Evolutionary conservation across 2,113 vertebrate genomes (phyloP).

Genomic region (Istiophorus platypterus): DNA sequence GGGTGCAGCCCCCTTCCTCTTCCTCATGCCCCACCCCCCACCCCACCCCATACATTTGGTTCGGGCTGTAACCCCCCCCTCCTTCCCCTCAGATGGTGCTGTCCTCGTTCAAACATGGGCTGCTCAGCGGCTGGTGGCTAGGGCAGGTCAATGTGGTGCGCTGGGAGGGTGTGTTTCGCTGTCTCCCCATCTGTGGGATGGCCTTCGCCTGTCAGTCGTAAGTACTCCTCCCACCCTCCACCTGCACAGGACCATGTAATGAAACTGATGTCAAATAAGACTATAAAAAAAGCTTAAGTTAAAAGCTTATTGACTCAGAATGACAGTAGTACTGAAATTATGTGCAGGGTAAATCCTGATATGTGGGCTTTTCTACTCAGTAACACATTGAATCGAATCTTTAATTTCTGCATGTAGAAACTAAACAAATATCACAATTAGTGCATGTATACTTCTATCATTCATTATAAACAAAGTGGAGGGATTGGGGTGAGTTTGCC

Average conservation of each 20-base stretch:
- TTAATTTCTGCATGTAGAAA: constrained; percentile 36
- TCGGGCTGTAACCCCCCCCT: constrained; percentile 69
- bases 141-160: constrained; percentile 88
- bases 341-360: constrained; percentile 14
- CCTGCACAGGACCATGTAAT: constrained; percentile 53
- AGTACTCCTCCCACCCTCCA: constrained; percentile 83
- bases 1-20: constrained; percentile 39
- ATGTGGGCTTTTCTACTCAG: neutral
- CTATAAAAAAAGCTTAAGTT: neutral
- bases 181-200: constrained; percentile 99
- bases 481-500: constrained; percentile 30
- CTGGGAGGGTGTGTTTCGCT: constrained; percentile 98
- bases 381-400: constrained; percentile 3
- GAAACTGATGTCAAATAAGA: constrained; percentile 43
- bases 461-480: constrained; percentile 31
- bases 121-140: constrained; percentile 94
- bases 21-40: constrained; percentile 32
- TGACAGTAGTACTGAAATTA: constrained; percentile 22
- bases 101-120: constrained; percentile 95
- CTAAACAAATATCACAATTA: constrained; percentile 16
- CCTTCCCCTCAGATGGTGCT: constrained; percentile 90
- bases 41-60: constrained; percentile 64
- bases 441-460: constrained; percentile 45
- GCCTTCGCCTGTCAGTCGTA: constrained; percentile 99
- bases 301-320: constrained; percentile 12